Evolutionary conservation across 2,797 vertebrate species (phyloP).

Genomic region (Catamblyrhynchus diadema): DNA sequence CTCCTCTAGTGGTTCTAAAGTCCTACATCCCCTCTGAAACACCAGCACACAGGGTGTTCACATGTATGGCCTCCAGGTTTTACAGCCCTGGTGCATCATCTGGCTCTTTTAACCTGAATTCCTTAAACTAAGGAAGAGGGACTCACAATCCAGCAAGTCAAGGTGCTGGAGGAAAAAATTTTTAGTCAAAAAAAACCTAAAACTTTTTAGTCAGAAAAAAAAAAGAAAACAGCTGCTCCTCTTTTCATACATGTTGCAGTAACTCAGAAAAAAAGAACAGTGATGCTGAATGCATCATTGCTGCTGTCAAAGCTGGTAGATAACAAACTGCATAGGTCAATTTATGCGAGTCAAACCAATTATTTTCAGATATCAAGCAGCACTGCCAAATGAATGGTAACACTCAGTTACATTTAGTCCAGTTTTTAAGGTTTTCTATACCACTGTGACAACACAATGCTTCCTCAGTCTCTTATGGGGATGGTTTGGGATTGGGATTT

Average conservation of each 20-base stretch:
- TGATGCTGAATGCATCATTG: not conserved
- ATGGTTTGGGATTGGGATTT: accelerated
- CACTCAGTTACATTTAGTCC: accelerated
- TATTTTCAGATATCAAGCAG: not conserved
- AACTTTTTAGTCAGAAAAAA: not conserved
- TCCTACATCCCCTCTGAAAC: not conserved
- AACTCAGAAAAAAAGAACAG: not conserved
- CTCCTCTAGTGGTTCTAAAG: not conserved
- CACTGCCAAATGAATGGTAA: not conserved
- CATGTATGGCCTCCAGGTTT: not conserved
- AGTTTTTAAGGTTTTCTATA: not conserved
- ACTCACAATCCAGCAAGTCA: not conserved
- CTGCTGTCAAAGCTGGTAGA: not conserved
- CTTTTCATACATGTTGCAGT: not conserved
- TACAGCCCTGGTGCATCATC: not conserved
- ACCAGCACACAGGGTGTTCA: not conserved
- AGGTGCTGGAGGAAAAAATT: not conserved
- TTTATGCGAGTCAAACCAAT: not conserved
- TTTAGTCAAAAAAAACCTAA: not conserved
- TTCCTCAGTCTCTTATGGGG: not conserved
- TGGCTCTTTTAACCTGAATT: not conserved
- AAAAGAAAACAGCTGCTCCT: not conserved
- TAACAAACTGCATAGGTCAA: not conserved
- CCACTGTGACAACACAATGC: not conserved
- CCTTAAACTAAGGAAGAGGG: not conserved